Evolutionary conservation across 2,797 vertebrate genomes (phyloP), one percentile per base, ranked within the genome.

Genomic region (Muraenolepis orangiensis): DNA sequence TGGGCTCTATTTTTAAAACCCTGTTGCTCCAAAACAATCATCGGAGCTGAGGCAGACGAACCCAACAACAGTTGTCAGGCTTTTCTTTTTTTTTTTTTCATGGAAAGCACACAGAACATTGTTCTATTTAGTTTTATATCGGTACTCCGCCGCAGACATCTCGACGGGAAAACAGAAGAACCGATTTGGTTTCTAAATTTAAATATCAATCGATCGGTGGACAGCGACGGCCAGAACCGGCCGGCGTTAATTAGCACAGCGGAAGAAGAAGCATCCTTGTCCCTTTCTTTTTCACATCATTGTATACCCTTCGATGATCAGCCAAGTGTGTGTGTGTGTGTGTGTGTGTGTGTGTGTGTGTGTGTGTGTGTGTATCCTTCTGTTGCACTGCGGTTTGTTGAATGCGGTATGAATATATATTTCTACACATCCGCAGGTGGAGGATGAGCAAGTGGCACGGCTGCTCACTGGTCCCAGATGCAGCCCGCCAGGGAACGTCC

Each of bases 391-490:
- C 51, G 10, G 51, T 61, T 23, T 26, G 11, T 26, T 23, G n/a
- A 51, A n/a, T 51, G 12, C 38, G 72, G 72, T 68, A 3, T 69
- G 29, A 69, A 32, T 36, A 32, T 18, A 6, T 84, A 6, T 70
- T 23, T 82, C 36, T 78, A 8, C 74, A 3, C 78, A 74, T 80
- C 0, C 2, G 2, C 79, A 99, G 98, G 67, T 99, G 98, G 98
- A 93, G 85, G 84, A 90, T 85, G 11, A 95, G 98, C 75, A 95
- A 91, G 82, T 99, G 98, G 98, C 93, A 93, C 78, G 89, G 90
- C 30, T 99, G 98, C 46, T 86, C 93, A 34, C 85, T 98, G 76
- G 96, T 96, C 66, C 96, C 98, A 0, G 95, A 95, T 8, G 92
- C 94, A 0, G 89, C 97, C 77, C 90, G 90, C 18, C 95, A 94